Evolutionary conservation across 2,113 vertebrate species (phyloP).

Genomic region (Podilymbus podiceps): DNA sequence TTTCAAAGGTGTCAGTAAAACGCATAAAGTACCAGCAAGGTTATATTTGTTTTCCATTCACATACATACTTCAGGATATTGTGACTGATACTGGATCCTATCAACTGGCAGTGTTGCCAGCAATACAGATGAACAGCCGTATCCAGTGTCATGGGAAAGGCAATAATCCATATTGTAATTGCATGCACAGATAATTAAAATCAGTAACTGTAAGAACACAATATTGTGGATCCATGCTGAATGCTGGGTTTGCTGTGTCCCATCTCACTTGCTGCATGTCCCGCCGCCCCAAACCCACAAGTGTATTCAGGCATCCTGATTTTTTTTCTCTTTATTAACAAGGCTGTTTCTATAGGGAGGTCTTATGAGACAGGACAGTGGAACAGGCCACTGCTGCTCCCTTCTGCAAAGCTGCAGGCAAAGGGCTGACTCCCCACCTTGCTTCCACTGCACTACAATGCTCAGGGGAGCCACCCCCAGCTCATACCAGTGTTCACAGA

Average conservation of each 20-base stretch:
- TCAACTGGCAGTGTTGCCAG: neutral
- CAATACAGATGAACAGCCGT: neutral
- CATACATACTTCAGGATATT: neutral
- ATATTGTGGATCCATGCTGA: neutral
- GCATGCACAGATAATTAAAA: neutral
- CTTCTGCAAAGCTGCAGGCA: neutral
- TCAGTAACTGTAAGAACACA: neutral
- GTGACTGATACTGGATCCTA: neutral
- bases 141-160: neutral
- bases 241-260: neutral
- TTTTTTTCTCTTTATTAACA: neutral
- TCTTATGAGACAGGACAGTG: neutral
- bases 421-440: neutral
- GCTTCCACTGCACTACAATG: neutral
- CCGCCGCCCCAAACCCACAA: neutral
- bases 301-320: neutral
- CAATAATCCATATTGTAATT: neutral
- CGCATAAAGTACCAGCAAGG: neutral
- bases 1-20: neutral
- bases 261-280: no score
- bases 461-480: neutral
- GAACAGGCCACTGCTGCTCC: neutral
- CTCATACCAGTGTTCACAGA: rapidly evolving
- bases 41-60: neutral
- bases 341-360: neutral